phyloP scores from a whole-genome alignment of 30 jellyfish, hydroid and myxozoan genomes.

The Morbakka virulenta region DNA sequence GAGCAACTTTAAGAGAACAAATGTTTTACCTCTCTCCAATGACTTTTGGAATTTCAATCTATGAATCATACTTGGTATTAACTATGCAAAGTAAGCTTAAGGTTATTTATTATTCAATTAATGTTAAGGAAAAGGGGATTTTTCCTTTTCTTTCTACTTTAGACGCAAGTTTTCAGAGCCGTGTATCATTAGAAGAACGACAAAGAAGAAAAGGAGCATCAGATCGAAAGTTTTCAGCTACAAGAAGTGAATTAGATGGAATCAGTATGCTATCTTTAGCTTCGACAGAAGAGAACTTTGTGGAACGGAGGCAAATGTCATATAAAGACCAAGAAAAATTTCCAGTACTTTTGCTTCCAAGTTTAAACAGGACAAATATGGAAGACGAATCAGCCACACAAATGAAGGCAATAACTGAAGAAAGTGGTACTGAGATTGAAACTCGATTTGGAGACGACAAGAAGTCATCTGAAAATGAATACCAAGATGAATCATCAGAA shows the following conservation, averaged over 20 bases:
- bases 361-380: not conserved
- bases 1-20: too few species aligned
- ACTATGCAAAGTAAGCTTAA: too few species aligned
- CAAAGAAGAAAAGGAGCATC: not conserved
- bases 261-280: not conserved
- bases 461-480: not conserved
- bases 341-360: not conserved
- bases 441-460: not conserved
- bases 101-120: too few species aligned
- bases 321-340: not conserved
- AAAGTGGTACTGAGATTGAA: not conserved
- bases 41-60: too few species aligned
- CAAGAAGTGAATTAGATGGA: not conserved
- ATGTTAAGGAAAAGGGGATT: too few species aligned
- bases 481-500: not conserved
- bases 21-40: too few species aligned
- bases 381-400: not conserved
- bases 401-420: not conserved
- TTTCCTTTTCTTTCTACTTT: too few species aligned
- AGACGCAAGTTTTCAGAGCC: not conserved
- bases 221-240: not conserved
- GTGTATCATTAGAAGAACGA: not conserved
- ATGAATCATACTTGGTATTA: too few species aligned
- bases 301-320: not conserved
- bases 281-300: not conserved